These are phyloP conservation scores for Sinocyclocheilus grahami DNA, from an alignment of 2,113 vertebrate species.

Conservation along the genomic window DNA sequence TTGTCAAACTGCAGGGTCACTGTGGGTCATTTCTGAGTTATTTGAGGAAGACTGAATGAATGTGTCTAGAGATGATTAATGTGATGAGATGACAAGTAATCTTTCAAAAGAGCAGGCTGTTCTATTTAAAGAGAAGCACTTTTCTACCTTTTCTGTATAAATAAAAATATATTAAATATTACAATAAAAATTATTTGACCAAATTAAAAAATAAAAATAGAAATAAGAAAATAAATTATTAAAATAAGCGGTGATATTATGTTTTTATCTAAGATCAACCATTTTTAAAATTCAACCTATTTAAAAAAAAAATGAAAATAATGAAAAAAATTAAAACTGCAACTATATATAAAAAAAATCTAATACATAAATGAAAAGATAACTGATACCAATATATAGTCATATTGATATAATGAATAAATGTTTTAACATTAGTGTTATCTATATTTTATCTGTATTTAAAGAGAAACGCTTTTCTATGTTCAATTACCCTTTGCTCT, in stretches of 20 bases:
- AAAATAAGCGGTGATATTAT: fast-evolving
- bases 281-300: too few species aligned
- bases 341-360: too few species aligned
- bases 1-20: not conserved
- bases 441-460: too few species aligned
- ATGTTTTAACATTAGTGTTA: too few species aligned
- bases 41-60: not conserved
- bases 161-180: not conserved
- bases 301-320: too few species aligned
- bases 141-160: not conserved
- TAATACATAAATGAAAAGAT: too few species aligned
- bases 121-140: not conserved
- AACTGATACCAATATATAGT: too few species aligned
- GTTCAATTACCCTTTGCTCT: too few species aligned
- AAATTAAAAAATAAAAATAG: not conserved
- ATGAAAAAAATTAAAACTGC: too few species aligned
- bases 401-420: too few species aligned
- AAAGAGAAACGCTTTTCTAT: too few species aligned
- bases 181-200: not conserved
- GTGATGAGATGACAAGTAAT: not conserved
- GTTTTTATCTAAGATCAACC: fast-evolving
- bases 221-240: fast-evolving
- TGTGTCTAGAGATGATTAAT: not conserved
- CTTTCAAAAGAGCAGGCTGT: not conserved
- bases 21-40: not conserved